Evolutionary conservation across 2,797 vertebrate genomes (phyloP), one percentile per base, ranked within the genome.

Genomic region (Coracias cyanogaster): DNA sequence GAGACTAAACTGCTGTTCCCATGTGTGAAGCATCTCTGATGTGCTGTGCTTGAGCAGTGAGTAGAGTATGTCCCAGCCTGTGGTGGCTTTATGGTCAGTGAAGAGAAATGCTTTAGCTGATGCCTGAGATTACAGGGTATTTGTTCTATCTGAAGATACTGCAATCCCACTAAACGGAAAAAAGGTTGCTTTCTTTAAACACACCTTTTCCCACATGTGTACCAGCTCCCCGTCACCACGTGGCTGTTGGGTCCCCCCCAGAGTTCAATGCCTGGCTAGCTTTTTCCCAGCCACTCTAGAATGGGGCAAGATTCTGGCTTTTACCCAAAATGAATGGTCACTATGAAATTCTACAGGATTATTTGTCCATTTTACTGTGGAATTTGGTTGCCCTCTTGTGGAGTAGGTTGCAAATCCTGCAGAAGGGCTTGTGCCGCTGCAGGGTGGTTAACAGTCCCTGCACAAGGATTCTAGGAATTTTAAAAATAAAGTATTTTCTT

Each of bases 351-450:
- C 35, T 29, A 5, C 39, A 14, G 48, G 21, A 26, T 26, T 26
- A 12, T 84, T 83, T 49, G 20, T 70, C 45, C 31, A 6, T 73
- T 77, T 49, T 92, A 11, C 6, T 33, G 16, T 97, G 97, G 97
- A 54, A 88, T 90, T 24, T 88, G 96, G 96, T 89, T 97, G 98
- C 98, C 98, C 98, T 96, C 98, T 98, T 95, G 98, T 98, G 98
- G 98, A 95, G 35, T 41, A 79, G 80, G 37, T 20, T 22, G 82
- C 52, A 48, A 69, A 46, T 52, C 55, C 45, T 92, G 79, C 28
- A n/a, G 7, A 10, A 31, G 62, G 55, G 58, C 11, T 49, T 1
- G 5, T 33, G 86, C 35, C 35, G 43, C 18, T 20, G 14, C 18
- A 14, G 29, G 45, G 45, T 17, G 67, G 33, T 28, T 37, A 62